phyloP scores from a whole-genome alignment of 2,888 invertebrate genomes.

The Troides oblongomaculatus region DNA sequence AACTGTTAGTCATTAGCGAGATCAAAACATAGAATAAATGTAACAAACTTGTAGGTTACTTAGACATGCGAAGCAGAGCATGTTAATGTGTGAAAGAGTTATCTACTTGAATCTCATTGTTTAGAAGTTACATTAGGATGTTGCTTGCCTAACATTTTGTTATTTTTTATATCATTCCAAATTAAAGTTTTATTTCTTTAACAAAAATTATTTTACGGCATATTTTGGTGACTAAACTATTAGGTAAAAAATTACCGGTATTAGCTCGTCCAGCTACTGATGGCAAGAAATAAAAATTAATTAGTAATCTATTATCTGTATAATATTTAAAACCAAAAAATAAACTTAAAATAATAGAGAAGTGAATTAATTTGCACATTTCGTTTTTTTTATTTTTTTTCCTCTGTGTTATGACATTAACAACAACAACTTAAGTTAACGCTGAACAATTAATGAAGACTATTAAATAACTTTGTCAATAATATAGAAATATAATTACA shows the following conservation, averaged over 20 bases:
- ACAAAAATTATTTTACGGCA: too few species aligned
- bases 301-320: too few species aligned
- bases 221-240: too few species aligned
- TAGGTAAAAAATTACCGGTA: too few species aligned
- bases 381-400: too few species aligned
- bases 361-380: too few species aligned
- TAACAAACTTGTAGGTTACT: slow-evolving; percentile 50
- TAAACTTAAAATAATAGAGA: too few species aligned
- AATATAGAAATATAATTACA: not conserved
- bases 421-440: not conserved
- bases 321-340: too few species aligned
- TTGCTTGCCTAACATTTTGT: slow-evolving; percentile 44
- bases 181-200: too few species aligned
- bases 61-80: slow-evolving; percentile 60
- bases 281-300: too few species aligned
- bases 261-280: too few species aligned
- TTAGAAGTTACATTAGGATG: slow-evolving; percentile 36
- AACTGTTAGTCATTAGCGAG: slow-evolving; percentile 7
- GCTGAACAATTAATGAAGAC: not conserved
- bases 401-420: too few species aligned
- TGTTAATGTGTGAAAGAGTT: slow-evolving; percentile 54
- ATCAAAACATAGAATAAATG: slow-evolving; percentile 31
- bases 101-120: slow-evolving; percentile 53
- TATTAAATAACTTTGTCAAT: not conserved
- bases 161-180: not conserved